phyloP scores from a whole-genome alignment of 2,888 invertebrate genomes.

The Amiota minor region DNA sequence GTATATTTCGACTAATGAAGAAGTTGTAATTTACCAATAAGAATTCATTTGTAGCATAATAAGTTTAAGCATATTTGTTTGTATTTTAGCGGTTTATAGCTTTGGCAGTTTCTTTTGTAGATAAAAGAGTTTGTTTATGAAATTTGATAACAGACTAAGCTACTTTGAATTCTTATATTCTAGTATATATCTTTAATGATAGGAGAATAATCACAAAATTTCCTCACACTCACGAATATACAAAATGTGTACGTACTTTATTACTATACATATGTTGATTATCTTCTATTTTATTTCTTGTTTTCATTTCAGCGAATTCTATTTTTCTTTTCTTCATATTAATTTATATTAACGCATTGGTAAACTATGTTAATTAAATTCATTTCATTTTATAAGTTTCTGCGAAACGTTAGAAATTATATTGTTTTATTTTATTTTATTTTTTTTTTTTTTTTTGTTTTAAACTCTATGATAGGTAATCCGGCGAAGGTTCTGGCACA shows the following conservation, averaged over 20 bases:
- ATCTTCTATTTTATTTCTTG: conserved; percentile 29
- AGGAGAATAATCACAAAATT: not conserved
- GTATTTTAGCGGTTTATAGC: conserved; percentile 40
- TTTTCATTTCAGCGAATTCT: conserved; percentile 29
- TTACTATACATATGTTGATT: conserved; percentile 47
- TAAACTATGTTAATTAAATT: conserved; percentile 31
- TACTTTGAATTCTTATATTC: conserved; percentile 42
- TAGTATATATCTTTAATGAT: not conserved
- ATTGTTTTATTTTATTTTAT: conserved; percentile 45
- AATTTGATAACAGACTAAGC: conserved; percentile 41
- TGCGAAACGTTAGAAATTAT: conserved; percentile 66
- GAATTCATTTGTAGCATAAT: conserved; percentile 63
- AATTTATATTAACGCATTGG: conserved; percentile 29
- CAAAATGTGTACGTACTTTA: conserved; percentile 53
- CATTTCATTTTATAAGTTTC: conserved; percentile 60
- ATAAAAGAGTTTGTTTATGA: conserved; percentile 34
- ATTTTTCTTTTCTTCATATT: conserved; percentile 48
- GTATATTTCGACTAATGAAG: conserved; percentile 68
- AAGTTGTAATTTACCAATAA: conserved; percentile 70
- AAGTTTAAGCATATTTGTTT: conserved; percentile 20
- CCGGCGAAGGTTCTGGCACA: conserved; percentile 86
- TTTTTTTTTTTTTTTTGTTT: conserved; percentile 40
- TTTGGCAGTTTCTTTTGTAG: conserved; percentile 61
- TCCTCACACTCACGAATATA: not conserved
- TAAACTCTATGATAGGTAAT: conserved; percentile 79